Conservation (phyloP, 2,797 vertebrate species). For the Lateolabrax maculatus region DNA sequence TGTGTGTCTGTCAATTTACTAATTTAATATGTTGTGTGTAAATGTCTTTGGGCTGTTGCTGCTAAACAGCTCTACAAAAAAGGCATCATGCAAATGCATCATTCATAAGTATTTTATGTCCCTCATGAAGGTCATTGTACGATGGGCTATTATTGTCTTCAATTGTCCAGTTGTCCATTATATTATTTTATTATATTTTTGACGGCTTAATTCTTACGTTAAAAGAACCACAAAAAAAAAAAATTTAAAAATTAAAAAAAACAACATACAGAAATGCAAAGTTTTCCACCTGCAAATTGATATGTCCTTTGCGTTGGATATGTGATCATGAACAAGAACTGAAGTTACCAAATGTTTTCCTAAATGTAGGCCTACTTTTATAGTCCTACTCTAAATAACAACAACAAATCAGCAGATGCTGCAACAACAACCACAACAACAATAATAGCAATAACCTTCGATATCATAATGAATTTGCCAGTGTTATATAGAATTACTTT, state of each 20-base stretch:
- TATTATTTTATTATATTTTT: neutral
- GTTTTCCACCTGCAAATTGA: neutral
- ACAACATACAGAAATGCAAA: no score
- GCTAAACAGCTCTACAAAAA: neutral
- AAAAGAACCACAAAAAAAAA: neutral
- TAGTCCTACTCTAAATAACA: neutral
- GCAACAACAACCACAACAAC: neutral
- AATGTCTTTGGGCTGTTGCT: neutral
- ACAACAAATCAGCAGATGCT: neutral
- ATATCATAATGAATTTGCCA: neutral
- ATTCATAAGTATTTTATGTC: neutral
- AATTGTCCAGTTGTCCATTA: no score
- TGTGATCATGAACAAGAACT: neutral
- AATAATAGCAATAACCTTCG: neutral
- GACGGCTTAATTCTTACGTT: neutral
- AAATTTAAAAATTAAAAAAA: no score
- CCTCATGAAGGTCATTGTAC: no score
- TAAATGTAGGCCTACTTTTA: neutral
- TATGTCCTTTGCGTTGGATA: neutral
- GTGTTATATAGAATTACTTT: neutral
- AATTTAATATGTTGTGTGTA: neutral
- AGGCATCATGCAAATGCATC: neutral
- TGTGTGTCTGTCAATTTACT: neutral
- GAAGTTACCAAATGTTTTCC: neutral
- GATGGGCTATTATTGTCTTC: neutral